Percentiles rank a stretch among this genome's conserved stretches.
Conservation (phyloP, 2,797 vertebrate genomes). For the Cynodonichthys magdalenae region DNA sequence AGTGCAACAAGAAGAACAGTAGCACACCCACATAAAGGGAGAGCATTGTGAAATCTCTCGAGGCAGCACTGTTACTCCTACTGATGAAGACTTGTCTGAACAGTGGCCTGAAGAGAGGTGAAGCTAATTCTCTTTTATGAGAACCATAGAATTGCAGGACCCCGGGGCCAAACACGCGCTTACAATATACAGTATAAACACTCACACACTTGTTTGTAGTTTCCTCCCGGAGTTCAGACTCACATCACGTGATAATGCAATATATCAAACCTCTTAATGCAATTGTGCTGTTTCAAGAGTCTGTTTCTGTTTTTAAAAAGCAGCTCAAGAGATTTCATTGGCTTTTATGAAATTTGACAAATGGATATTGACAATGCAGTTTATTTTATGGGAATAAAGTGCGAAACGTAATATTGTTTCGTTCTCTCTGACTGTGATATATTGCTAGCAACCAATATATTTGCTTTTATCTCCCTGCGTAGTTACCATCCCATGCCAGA, state of each 20-base stretch:
- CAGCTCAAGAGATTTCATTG: conserved; percentile 58
- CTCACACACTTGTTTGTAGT: conserved; percentile 16
- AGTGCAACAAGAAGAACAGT: conserved; percentile 11
- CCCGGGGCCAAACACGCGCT: conserved; percentile 30
- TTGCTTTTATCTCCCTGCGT: conserved; percentile 48
- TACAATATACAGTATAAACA: conserved; percentile 20
- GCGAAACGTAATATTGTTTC: conserved; percentile 66
- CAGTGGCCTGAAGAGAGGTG: conserved; percentile 60
- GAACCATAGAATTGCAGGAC: conserved; percentile 57
- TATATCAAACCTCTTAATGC: conserved; percentile 48
- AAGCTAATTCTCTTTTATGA: conserved; percentile 64
- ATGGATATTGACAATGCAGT: conserved; percentile 64
- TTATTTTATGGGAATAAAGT: conserved; percentile 60
- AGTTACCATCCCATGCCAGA: conserved; percentile 45
- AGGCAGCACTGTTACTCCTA: conserved; percentile 59
- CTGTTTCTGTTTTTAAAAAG: conserved; percentile 35
- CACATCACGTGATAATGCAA: conserved; percentile 42
- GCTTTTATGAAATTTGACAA: conserved; percentile 59
- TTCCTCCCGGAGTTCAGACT: conserved; percentile 34
- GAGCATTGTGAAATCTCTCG: conserved; percentile 47
- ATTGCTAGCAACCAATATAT: conserved; percentile 54
- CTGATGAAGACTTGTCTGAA: conserved; percentile 64
- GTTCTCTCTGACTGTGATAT: conserved; percentile 46
- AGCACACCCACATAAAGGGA: conserved; percentile 22
- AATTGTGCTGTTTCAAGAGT: conserved; percentile 55